Base-by-base conservation (phyloP, 2,797 vertebrate genomes). In the Cossypha caffra region DNA sequence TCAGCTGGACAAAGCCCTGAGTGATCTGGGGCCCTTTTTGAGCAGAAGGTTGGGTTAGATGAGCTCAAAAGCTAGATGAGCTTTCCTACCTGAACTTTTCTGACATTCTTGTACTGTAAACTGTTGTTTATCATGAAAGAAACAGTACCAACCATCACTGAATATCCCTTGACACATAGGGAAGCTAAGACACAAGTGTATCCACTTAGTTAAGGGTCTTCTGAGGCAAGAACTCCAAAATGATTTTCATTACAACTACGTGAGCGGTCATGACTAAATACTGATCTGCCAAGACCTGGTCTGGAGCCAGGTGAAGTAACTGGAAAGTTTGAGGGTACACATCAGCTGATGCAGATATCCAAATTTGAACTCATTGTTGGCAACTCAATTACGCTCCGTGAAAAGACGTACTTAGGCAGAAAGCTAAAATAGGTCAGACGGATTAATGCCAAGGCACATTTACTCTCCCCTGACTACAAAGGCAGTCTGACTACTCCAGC, bases 251-350 rank as follows among this genome's bases (percentile, higher is more conserved):
- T 52, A 18, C 37, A 93, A 31, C 31, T 68, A 71, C 0, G 0
- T n/a, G 76, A 95, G 66, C 3, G 2, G 26, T 62, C 62, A 63
- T 11, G 48, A 63, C 48, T 77, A 62, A 76, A 50, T 13, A 19
- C 73, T 90, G 29, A 66, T 61, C 86, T 92, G 74, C 52, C 74
- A 81, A 90, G 88, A 55, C 21, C 72, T 86, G 73, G 62, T 66
- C 67, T 43, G 42, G 45, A 85, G 83, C 83, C 86, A 96, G 55
- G 21, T 76, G 61, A 95, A 93, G 77, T 84, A 90, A 95, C 33
- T 88, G 73, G 80, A 79, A 93, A 90, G 83, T 85, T 38, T 73
- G 77, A 95, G 77, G 81, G 91, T 48, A 45, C 50, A 16, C 24
- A 82, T 87, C 84, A 89, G 69, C 81, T 82, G 84, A 87, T 76